Percentiles rank a stretch among this genome's conserved stretches.
Conservation (phyloP, 2,797 vertebrate genomes). For the Fistularia commersonii region DNA sequence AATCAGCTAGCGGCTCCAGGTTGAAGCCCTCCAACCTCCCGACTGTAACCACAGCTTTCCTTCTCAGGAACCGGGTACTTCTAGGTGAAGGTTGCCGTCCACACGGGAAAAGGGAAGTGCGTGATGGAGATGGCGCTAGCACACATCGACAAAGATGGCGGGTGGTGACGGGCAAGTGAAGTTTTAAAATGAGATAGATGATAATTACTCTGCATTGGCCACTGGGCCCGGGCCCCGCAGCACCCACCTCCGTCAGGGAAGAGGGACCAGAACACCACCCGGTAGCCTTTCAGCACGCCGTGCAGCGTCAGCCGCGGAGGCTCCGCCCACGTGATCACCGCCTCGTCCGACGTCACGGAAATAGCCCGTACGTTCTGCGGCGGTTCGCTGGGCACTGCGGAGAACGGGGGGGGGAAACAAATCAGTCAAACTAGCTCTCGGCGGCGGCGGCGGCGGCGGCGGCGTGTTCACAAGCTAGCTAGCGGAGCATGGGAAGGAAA, state of each 20-base stretch:
- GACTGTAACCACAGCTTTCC: no score
- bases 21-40: no score
- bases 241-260: conserved; percentile 94
- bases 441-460: conserved; percentile 47
- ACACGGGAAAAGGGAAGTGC: conserved; percentile 25
- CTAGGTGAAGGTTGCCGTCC: no score
- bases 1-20: no score
- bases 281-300: conserved; percentile 95
- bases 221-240: conserved; percentile 72
- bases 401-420: conserved; percentile 36
- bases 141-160: conserved; percentile 32
- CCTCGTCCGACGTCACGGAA: conserved; percentile 95
- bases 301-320: conserved; percentile 95
- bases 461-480: conserved; percentile 37
- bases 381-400: conserved; percentile 92
- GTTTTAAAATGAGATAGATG: conserved; percentile 71
- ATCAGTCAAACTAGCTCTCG: conserved; percentile 52
- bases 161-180: conserved; percentile 25
- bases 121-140: conserved; percentile 29
- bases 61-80: no score
- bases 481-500: conserved; percentile 26
- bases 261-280: conserved; percentile 96
- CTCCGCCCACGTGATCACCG: conserved; percentile 94
- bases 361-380: conserved; percentile 93
- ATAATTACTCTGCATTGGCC: conserved; percentile 77